Conservation (phyloP, 2,888 invertebrate species). For the Cephus spinipes region DNA sequence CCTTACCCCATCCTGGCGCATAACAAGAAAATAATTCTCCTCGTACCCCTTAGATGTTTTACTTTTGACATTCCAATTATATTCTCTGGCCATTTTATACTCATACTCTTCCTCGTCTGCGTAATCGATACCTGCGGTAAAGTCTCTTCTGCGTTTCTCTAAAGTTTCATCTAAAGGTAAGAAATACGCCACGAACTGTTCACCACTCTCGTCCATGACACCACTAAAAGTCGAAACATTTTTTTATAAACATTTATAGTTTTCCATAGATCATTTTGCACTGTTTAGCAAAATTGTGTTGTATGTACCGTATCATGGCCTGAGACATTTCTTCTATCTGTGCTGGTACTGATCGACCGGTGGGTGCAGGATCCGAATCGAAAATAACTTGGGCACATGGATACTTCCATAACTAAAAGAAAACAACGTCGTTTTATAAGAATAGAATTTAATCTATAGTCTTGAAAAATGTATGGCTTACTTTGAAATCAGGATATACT, state of each 20-base stretch:
- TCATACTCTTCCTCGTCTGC: constrained; percentile 94
- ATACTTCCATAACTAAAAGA: constrained; percentile 88
- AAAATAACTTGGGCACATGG: constrained; percentile 98
- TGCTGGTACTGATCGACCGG: constrained; percentile 85
- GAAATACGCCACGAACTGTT: constrained; percentile 99
- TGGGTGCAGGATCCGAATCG: constrained; percentile 96
- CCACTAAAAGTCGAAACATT: constrained; percentile 73
- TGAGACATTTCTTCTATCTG: constrained; percentile 98
- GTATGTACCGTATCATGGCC: constrained; percentile 91
- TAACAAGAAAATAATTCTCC: constrained; percentile 96
- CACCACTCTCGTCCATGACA: constrained; percentile 99
- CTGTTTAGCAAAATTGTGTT: not conserved
- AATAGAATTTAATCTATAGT: not conserved
- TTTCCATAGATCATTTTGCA: constrained; percentile 5
- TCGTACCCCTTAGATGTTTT: constrained; percentile 95
- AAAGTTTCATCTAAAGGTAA: constrained; percentile 94
- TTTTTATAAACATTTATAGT: constrained; percentile 4
- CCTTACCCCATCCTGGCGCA: constrained; percentile 82
- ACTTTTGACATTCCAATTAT: constrained; percentile 99
- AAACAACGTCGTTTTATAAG: not conserved
- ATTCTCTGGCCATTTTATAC: constrained; percentile 97
- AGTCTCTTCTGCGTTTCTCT: constrained; percentile 87
- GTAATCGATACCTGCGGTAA: constrained; percentile 80
- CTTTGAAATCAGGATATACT: constrained; percentile 94
- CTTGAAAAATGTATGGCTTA: constrained; percentile 40